Conservation (phyloP, 2,888 invertebrate species). For the Coelopa pilipes region DNA sequence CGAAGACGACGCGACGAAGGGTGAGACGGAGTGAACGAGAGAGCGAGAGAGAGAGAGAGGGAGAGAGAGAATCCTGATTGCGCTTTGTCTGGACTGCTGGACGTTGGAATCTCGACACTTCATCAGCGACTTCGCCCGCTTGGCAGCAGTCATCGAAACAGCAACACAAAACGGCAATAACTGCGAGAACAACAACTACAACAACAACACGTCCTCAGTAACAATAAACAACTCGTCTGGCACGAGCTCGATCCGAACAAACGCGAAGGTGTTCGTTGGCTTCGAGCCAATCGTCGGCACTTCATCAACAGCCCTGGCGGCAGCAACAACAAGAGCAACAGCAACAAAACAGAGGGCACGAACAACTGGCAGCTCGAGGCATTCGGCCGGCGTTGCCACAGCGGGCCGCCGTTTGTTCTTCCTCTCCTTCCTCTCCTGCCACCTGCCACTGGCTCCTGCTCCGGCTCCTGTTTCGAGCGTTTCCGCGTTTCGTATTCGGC, state of each 20-base stretch:
- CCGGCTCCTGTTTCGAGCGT: neutral
- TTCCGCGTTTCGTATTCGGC: neutral
- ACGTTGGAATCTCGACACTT: too few relatives aligned
- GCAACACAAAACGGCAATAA: too few relatives aligned
- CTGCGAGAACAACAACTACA: too few relatives aligned
- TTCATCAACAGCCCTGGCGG: neutral
- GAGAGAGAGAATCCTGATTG: too few relatives aligned
- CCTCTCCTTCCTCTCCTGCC: neutral
- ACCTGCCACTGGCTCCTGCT: too few relatives aligned
- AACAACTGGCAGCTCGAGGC: neutral
- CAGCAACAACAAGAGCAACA: neutral
- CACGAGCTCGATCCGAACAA: neutral
- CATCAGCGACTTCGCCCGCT: too few relatives aligned
- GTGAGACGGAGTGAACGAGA: too few relatives aligned
- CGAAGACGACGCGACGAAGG: too few relatives aligned
- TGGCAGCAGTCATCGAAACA: too few relatives aligned
- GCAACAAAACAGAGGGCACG: neutral
- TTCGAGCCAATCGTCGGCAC: slow-evolving; percentile 8
- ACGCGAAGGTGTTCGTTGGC: slow-evolving; percentile 20
- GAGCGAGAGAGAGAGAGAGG: too few relatives aligned
- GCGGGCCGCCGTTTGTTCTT: neutral
- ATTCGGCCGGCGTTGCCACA: neutral
- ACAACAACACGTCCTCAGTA: too few relatives aligned
- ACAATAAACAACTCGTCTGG: neutral
- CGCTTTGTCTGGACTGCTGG: too few relatives aligned